Conservation (phyloP, 2,797 vertebrate species). For the Xyrichtys novacula region DNA sequence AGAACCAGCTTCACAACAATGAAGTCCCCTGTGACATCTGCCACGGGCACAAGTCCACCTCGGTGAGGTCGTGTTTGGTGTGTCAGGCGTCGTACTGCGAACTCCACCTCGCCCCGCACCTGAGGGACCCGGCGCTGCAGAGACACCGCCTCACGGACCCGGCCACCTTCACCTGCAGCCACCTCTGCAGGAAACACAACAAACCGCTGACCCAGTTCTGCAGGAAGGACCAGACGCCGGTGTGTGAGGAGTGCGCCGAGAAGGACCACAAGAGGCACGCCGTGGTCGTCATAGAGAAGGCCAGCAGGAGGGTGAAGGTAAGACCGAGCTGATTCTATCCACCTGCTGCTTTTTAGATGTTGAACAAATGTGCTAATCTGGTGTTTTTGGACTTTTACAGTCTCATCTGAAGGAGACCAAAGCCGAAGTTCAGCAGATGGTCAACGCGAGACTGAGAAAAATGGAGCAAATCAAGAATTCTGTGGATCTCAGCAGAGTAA, state of each 20-base stretch:
- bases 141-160: constrained; percentile 69
- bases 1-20: accelerated
- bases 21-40: constrained; percentile 68
- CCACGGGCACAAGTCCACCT: not conserved
- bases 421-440: constrained; percentile 50
- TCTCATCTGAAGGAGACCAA: constrained; percentile 35
- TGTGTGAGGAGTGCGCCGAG: constrained; percentile 59
- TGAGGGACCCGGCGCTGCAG: constrained; percentile 39
- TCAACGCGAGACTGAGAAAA: constrained; percentile 49
- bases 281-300: constrained; percentile 48
- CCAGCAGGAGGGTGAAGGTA: constrained; percentile 67
- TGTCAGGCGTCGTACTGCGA: constrained; percentile 73
- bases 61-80: constrained; percentile 65
- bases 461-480: constrained; percentile 50
- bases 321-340: not conserved
- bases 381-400: constrained; percentile 27
- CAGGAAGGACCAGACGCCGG: constrained; percentile 52
- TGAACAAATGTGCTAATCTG: too few relatives aligned
- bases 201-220: constrained; percentile 70
- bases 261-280: constrained; percentile 56
- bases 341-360: too few relatives aligned
- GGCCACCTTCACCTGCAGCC: constrained; percentile 37
- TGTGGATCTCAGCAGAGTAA: constrained; percentile 57
- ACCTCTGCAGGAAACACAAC: constrained; percentile 69
- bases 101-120: constrained; percentile 57